A percentile compares a stretch with the other conserved stretches of the same genome.
phyloP scores from a whole-genome alignment of 2,113 vertebrate genomes.

The Saguinus midas region DNA sequence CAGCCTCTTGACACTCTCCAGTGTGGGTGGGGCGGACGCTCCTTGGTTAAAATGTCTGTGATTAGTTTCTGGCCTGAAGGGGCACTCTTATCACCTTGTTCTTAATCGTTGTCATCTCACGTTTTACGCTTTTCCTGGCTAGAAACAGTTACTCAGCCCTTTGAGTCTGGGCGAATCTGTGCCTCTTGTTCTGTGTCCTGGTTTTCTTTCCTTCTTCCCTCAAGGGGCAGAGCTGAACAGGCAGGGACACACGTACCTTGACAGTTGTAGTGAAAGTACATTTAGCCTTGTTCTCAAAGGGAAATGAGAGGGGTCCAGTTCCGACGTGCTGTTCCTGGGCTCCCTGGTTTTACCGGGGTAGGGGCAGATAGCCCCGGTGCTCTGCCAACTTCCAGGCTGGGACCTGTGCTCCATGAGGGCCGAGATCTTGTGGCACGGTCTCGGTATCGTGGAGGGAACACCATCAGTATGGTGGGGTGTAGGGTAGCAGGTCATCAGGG shows the following conservation, averaged over 20 bases:
- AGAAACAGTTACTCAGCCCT: background rate
- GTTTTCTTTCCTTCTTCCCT: background rate
- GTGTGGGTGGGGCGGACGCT: no score
- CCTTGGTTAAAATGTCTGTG: background rate
- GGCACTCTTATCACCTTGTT: no score
- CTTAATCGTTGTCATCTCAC: background rate
- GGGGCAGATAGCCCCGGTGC: background rate
- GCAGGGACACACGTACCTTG: background rate
- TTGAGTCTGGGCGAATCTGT: no score
- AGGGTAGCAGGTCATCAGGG: background rate
- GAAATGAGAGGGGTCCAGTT: background rate
- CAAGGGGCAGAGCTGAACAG: background rate
- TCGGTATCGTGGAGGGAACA: background rate
- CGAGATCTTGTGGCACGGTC: background rate
- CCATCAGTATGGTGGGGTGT: background rate
- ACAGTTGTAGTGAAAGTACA: background rate
- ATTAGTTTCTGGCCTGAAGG: background rate
- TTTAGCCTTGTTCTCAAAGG: background rate
- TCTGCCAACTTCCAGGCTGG: background rate
- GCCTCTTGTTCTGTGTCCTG: fast-evolving
- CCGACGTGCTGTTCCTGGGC: fast-evolving
- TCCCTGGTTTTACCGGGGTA: background rate
- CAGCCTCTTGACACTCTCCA: background rate
- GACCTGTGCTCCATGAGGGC: background rate
- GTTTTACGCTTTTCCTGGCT: background rate